Base-by-base conservation (phyloP, 2,888 invertebrate genomes). In the Oxyteleia sp. region DNA sequence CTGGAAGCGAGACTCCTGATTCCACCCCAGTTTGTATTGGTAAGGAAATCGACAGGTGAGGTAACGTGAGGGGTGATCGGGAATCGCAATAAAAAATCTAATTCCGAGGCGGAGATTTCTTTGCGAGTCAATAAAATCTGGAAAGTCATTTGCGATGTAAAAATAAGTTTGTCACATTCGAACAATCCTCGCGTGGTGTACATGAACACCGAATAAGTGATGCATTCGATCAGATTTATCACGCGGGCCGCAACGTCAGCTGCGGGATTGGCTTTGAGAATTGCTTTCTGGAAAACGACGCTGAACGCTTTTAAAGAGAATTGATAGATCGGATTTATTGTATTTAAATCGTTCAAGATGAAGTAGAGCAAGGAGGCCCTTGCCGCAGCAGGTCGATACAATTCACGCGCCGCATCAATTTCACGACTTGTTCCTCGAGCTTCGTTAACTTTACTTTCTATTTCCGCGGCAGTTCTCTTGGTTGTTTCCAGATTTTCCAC, bases 281-380 rank as follows among this genome's bases (percentile, higher is more conserved):
- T 98, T 15, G 99, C 99, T 91, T 98, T 98, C 94, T 98, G 98
- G 93, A 99, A 99, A 29, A 99, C 99, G n/a, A 98, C 98, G 93
- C 98, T 98, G 93, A 99, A 99, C 0, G 99, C 98, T 95, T 99
- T 99, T 81, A 99, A 94, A 11, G 99, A 99, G 94, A 99, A 99
- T 93, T 99, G 98, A 93, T 99, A 99, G 89, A 99, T 98, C 0
- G 98, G 98, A 94, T 99, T 98, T 83, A 99, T 98, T 32, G 98
- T 98, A 93, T 98, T 98, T 78, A 99, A 94, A 88, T 99, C 99
- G 91, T 99, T 99, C 43, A 99, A 94, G 87, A 99, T 98, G 90
- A 99, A 99, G 93, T 99, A 99, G 0, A 99, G 94, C 3, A 99
- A 94, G 68, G 98, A 98, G 0, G 99, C 98, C 90, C 99, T 95